Conservation (phyloP, 2,888 invertebrate genomes). For the Trissolcus japonicus region DNA sequence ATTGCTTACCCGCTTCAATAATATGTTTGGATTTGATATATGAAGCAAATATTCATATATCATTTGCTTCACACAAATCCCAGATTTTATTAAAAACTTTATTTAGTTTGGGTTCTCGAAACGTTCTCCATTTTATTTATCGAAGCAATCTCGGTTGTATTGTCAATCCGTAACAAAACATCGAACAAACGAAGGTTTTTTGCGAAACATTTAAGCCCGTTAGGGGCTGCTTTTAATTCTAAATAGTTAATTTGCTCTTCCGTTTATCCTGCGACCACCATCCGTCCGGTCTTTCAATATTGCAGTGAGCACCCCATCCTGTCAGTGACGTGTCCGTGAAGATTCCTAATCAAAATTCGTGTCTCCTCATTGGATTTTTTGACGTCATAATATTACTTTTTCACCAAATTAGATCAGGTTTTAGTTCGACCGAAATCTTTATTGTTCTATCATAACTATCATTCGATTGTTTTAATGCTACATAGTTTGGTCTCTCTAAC, state of each 20-base stretch:
- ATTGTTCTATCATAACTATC: slow-evolving; percentile 7
- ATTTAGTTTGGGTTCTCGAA: not conserved
- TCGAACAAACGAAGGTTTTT: slow-evolving; percentile 10
- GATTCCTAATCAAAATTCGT: slow-evolving; percentile 6
- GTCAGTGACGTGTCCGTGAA: slow-evolving; percentile 52
- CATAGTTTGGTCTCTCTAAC: slow-evolving; percentile 15
- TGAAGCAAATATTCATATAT: slow-evolving; percentile 6
- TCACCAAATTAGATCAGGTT: slow-evolving; percentile 14
- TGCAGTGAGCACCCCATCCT: slow-evolving; percentile 47
- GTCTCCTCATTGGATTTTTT: slow-evolving; percentile 5
- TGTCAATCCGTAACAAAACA: slow-evolving; percentile 37
- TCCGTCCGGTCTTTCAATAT: slow-evolving; percentile 7
- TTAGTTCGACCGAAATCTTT: not conserved
- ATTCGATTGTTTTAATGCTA: not conserved
- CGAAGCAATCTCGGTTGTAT: slow-evolving; percentile 28
- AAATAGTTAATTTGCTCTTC: slow-evolving; percentile 32
- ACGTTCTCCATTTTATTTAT: slow-evolving; percentile 30
- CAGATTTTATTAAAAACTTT: slow-evolving; percentile 1
- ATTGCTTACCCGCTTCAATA: slow-evolving; percentile 30
- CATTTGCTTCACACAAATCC: slow-evolving; percentile 6
- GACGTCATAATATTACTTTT: not conserved
- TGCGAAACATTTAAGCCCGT: slow-evolving; percentile 30
- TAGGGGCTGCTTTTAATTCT: slow-evolving; percentile 10
- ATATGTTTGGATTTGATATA: slow-evolving; percentile 12
- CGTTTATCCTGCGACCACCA: slow-evolving; percentile 21